Conservation (phyloP, 2,113 vertebrate species). For the Petromus typicus region DNA sequence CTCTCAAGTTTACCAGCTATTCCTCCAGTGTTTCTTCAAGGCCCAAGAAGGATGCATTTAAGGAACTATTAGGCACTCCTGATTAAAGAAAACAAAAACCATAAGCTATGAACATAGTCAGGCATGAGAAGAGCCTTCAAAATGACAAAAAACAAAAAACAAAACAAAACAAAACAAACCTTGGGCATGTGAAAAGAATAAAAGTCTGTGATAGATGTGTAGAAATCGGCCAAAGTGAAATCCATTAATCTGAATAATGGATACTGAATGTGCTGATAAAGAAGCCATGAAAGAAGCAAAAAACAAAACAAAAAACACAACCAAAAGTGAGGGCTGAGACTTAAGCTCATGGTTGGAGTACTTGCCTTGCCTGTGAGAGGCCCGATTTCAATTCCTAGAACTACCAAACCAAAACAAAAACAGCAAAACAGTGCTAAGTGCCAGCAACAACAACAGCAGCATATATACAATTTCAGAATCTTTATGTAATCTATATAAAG, state of each 20-base stretch:
- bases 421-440: background rate
- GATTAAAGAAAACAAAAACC: slow-evolving; percentile 40
- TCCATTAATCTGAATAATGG: background rate
- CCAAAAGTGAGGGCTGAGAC: background rate
- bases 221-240: background rate
- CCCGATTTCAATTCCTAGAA: background rate
- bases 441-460: background rate
- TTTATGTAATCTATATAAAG: slow-evolving; percentile 1
- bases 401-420: background rate
- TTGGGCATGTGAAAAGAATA: background rate
- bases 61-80: slow-evolving; percentile 33
- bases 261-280: background rate
- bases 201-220: background rate
- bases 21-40: background rate
- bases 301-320: background rate
- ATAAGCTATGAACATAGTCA: slow-evolving; percentile 4
- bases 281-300: background rate
- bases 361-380: background rate
- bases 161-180: no score
- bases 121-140: background rate
- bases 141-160: background rate
- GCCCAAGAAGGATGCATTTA: background rate
- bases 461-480: background rate
- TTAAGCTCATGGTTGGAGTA: background rate
- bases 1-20: slow-evolving; percentile 2